Base-by-base conservation (phyloP, 2,797 vertebrate species). In the Oreochromis grahami region DNA sequence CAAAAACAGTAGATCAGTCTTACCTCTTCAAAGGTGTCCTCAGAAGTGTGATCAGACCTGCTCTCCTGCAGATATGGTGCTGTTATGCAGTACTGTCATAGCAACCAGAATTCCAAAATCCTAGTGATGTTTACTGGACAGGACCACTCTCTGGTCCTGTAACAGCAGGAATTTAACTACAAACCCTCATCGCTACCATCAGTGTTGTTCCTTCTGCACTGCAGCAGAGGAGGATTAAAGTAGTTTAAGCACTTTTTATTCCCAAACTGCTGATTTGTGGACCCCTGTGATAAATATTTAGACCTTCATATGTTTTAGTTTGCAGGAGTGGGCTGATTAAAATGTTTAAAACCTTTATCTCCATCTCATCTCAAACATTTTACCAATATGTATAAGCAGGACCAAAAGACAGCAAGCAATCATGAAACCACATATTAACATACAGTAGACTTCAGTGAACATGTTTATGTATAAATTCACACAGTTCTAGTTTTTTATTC, bases 61-160 rank as follows among this genome's bases (percentile, higher is more conserved):
- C 1, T 29, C 1, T 56, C 53, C 53, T 14, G 53, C 24, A 29
- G 53, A 8, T 29, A 56, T 15, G 7, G 1, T 56, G 53, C 24
- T 29, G 53, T 56, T 56, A 14, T 15, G 13, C 24, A 14, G 2
- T 56, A 24, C 29, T 14, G 53, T 29, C 53, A 56, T 29, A 8
- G 24, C 24, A 56, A 53, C 52, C 1, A 24, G 52, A 53, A 13
- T 7, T 53, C 52, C 21, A 53, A 53, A 53, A 7, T 53, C 1
- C 52, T 53, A 53, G 21, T 0, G 52, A 53, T 29, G 7, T 55
- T 55, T 55, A 55, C 21, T 2, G 12, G n/a, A 24, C 21, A 24
- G 51, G 11, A 24, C 0, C 21, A 4, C 53, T 55, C 53, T 26
- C 7, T 53, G 52, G 21, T 53, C 52, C 6, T 24, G 21, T 26